A percentile compares a stretch with the other conserved stretches of the same genome.
Evolutionary conservation across 2,113 vertebrate genomes (phyloP).

Genomic region (Hypomesus transpacificus): DNA sequence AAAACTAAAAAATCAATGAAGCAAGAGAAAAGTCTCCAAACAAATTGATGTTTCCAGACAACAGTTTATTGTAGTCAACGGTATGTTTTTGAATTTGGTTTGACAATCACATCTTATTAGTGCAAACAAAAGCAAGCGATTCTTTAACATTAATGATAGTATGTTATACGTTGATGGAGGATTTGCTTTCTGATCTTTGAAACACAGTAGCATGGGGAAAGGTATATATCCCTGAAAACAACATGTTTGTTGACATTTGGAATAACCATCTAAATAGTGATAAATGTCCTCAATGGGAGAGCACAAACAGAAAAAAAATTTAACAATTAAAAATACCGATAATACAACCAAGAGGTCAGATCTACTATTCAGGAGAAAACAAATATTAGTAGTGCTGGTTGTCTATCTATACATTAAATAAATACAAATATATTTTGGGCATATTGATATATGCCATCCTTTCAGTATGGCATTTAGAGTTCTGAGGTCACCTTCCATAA

Average conservation of each 20-base stretch:
- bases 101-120: conserved; percentile 54
- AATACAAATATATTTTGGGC: conserved; percentile 51
- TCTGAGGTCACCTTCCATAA: neutral
- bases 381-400: conserved; percentile 3
- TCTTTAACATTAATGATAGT: conserved; percentile 9
- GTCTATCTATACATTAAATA: conserved; percentile 32
- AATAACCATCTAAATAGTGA: conserved; percentile 17
- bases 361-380: neutral
- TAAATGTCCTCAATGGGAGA: neutral
- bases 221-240: conserved; percentile 23
- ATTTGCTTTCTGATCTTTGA: conserved; percentile 29
- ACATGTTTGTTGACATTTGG: conserved; percentile 24
- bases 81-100: conserved; percentile 48
- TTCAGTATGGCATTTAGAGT: conserved; percentile 18
- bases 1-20: neutral
- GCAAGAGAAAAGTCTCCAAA: neutral
- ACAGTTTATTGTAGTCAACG: conserved; percentile 57
- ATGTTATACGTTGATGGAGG: conserved; percentile 43
- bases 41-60: conserved; percentile 33
- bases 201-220: conserved; percentile 40
- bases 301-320: neutral
- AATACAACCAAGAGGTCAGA: neutral
- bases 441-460: conserved; percentile 6
- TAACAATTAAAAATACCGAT: neutral
- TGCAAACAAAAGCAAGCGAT: conserved; percentile 59